phyloP scores from a whole-genome alignment of 2,797 vertebrate genomes.

The Oryzias sinensis region DNA sequence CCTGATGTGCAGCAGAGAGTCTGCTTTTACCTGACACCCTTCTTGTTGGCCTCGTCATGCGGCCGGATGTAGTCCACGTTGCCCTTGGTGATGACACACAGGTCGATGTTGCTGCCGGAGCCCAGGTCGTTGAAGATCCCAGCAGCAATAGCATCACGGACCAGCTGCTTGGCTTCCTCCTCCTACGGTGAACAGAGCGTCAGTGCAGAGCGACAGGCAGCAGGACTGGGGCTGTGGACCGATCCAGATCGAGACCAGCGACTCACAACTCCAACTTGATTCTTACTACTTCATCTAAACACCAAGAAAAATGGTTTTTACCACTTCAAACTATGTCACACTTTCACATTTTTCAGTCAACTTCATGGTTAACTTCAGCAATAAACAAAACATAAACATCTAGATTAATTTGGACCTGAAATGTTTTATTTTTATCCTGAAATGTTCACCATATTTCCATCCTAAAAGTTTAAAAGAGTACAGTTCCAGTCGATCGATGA shows the following conservation, averaged over 20 bases:
- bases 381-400: too few relatives aligned
- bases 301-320: too few relatives aligned
- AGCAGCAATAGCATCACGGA: slow-evolving; percentile 91
- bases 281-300: too few relatives aligned
- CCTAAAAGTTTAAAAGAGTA: too few relatives aligned
- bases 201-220: not conserved
- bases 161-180: slow-evolving; percentile 88
- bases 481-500: too few relatives aligned
- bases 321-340: too few relatives aligned
- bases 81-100: slow-evolving; percentile 92
- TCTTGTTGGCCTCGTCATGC: slow-evolving; percentile 88
- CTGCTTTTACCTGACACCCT: slow-evolving; percentile 86
- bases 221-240: not conserved
- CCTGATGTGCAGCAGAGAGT: not conserved
- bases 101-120: slow-evolving; percentile 94
- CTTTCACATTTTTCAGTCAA: too few relatives aligned
- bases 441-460: too few relatives aligned
- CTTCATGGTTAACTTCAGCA: too few relatives aligned
- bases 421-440: too few relatives aligned
- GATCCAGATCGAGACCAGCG: not conserved
- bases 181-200: slow-evolving; percentile 72
- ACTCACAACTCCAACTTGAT: too few relatives aligned
- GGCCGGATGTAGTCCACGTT: slow-evolving; percentile 93
- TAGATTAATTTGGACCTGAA: too few relatives aligned
- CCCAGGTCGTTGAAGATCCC: slow-evolving; percentile 96